Percentiles rank a stretch among this genome's conserved stretches.
Evolutionary conservation across 2,888 invertebrate species (phyloP).

Genomic region (Furcula furcula): DNA sequence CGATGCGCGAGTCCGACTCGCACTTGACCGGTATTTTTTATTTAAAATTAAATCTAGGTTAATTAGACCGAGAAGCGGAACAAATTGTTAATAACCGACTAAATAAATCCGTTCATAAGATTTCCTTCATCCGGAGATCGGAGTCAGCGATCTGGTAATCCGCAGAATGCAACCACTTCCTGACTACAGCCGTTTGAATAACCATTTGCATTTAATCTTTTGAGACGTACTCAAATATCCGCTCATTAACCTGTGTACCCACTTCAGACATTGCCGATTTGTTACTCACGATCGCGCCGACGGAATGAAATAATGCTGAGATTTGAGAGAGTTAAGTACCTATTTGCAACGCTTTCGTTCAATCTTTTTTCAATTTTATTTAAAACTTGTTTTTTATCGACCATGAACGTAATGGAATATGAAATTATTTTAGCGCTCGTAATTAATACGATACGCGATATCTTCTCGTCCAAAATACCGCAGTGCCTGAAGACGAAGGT

Average conservation of each 20-base stretch:
- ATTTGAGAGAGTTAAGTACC: conserved; percentile 41
- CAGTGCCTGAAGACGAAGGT: no score
- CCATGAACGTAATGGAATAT: no score
- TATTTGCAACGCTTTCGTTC: conserved; percentile 20
- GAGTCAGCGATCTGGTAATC: conserved; percentile 41
- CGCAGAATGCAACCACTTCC: conserved; percentile 45
- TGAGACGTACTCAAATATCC: conserved; percentile 71
- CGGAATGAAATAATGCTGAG: conserved; percentile 61
- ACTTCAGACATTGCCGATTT: conserved; percentile 73
- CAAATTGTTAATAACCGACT: no score
- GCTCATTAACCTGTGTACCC: conserved; percentile 77
- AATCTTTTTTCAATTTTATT: no score
- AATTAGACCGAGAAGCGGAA: no score
- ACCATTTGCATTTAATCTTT: conserved; percentile 73
- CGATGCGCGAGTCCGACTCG: no score
- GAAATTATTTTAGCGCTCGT: no score
- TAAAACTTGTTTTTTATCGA: no score
- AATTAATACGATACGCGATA: no score
- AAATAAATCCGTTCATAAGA: conserved; percentile 1
- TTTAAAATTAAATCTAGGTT: no score
- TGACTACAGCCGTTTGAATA: conserved; percentile 58
- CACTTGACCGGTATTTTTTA: no score
- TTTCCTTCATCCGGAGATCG: conserved; percentile 39
- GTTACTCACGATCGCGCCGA: conserved; percentile 67
- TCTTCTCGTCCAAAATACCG: no score